phyloP scores from a whole-genome alignment of 2,888 invertebrate species.

The Nymphalis urticae region DNA sequence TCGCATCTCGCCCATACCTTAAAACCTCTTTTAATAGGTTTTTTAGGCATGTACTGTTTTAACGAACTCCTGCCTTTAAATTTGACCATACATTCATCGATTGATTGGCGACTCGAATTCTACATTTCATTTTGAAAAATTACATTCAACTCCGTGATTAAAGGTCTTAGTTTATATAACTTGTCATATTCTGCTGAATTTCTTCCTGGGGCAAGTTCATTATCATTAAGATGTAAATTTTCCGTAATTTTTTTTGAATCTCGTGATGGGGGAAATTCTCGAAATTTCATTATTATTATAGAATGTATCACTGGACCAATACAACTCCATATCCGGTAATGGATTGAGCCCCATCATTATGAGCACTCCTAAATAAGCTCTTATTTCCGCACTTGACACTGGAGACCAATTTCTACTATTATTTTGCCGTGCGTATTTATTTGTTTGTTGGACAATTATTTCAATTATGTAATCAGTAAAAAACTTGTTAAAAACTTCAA shows the following conservation, averaged over 20 bases:
- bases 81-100: conserved; percentile 39
- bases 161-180: conserved; percentile 15
- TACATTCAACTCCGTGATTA: conserved; percentile 25
- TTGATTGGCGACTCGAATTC: conserved; percentile 16
- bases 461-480: too few species aligned
- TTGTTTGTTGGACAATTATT: conserved; percentile 42
- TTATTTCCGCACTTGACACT: conserved; percentile 42
- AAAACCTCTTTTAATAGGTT: conserved; percentile 44
- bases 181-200: conserved; percentile 13
- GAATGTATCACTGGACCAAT: conserved; percentile 47
- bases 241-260: conserved; percentile 38
- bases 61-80: conserved; percentile 44
- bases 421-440: conserved; percentile 43
- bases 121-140: too few species aligned
- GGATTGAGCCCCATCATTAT: conserved; percentile 50
- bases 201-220: conserved; percentile 11
- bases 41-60: conserved; percentile 46
- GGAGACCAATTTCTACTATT: conserved; percentile 42
- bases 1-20: conserved; percentile 42
- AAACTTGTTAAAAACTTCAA: too few species aligned
- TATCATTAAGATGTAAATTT: conserved; percentile 38
- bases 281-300: conserved; percentile 46
- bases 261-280: conserved; percentile 40
- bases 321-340: conserved; percentile 44
- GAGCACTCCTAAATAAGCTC: conserved; percentile 43